Base-by-base conservation (phyloP, 2,113 vertebrate genomes). In the Alligator mississippiensis region DNA sequence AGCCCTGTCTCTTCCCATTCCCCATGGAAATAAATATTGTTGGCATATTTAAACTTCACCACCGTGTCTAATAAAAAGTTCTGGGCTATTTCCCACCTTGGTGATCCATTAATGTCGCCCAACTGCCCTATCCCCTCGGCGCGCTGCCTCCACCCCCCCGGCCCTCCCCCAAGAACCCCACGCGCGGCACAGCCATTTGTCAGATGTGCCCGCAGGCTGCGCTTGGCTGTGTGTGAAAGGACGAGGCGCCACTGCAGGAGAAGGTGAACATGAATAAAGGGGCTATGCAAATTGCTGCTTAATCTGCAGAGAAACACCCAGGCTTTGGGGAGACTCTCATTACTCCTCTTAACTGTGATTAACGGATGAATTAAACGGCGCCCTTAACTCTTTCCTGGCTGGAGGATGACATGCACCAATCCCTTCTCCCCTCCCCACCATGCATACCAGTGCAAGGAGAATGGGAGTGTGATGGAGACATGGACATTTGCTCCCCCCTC, bases 291-390 rank as follows among this genome's bases (percentile, higher is more conserved):
- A 98, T 98, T 97, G 97, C 95, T 82, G 95, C 97, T 97, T 98
- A 98, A 98, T 98, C 98, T 97, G 94, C 90, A 82, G 93, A 97
- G 97, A 97, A 97, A 94, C 98, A 97, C 96, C 96, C 96, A 80
- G 83, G 95, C 96, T 95, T 92, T 77, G 90, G 96, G 90, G 95
- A 95, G 92, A 96, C 93, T 96, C 97, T 98, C 98, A 97, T 99
- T 98, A 98, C 98, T 98, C 97, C 98, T 97, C 97, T 98, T 98
- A 98, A 98, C 97, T 95, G 96, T 98, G 98, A 98, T 98, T 98
- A 99, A 98, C 98, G 97, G 98, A 98, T 96, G 96, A 97, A 97
- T 97, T 98, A 98, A 97, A 95, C 38, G 82, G 90, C 83, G 90
- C 84, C 88, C 84, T 98, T 98, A 98, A 96, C 97, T 94, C 97